Conservation (phyloP, 2,797 vertebrate species). For the Aselliscus stoliczkanus region DNA sequence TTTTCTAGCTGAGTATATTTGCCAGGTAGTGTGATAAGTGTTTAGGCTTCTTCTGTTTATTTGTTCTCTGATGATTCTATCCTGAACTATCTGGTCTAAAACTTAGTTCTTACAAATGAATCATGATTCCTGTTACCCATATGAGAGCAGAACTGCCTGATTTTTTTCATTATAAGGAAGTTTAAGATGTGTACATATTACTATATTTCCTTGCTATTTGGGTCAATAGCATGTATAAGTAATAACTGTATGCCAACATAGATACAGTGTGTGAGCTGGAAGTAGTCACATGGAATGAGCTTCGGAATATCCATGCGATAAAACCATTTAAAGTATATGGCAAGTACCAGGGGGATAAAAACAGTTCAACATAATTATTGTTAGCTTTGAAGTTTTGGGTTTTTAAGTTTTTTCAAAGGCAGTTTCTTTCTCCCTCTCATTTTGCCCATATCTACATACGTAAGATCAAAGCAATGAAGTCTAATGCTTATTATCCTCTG, state of each 20-base stretch:
- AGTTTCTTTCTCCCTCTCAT: not conserved
- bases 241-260: not conserved
- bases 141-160: not conserved
- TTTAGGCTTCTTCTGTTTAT: not conserved
- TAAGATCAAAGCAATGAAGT: constrained; percentile 54
- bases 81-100: not conserved
- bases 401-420: not conserved
- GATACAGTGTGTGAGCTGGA: not conserved
- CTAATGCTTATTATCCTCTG: not conserved
- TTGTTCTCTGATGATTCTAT: not conserved
- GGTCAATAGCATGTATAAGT: not conserved
- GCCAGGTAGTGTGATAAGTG: not conserved
- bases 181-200: not conserved
- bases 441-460: not conserved
- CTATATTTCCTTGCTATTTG: not conserved
- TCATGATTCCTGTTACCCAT: not conserved
- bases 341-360: not conserved
- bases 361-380: not conserved
- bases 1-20: not conserved
- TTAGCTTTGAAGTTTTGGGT: not conserved
- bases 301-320: not conserved
- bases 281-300: not conserved
- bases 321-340: not conserved
- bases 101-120: not conserved
- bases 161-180: not conserved